Percentiles rank a stretch among this genome's conserved stretches.
These are phyloP conservation scores for Karalla daura DNA, from an alignment of 2,797 vertebrate species.

Conservation along the genomic window DNA sequence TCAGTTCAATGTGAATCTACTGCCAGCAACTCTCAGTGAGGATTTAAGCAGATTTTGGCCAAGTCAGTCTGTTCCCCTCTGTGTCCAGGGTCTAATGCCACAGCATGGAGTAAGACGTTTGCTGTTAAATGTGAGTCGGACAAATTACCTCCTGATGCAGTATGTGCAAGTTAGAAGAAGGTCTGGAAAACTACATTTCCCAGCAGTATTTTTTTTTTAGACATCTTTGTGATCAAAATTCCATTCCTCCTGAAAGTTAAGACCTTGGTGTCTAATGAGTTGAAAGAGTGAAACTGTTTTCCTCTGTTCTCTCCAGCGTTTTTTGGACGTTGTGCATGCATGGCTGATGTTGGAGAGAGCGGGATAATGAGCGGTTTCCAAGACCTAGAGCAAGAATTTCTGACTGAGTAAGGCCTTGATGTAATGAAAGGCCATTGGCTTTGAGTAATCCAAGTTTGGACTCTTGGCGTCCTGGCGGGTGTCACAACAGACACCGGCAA, in stretches of 20 bases:
- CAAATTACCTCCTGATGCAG: not conserved
- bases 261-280: conserved; percentile 40
- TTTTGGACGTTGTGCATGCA: conserved; percentile 33
- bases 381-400: conserved; percentile 58
- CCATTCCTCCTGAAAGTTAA: conserved; percentile 1
- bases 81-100: not conserved
- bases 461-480: conserved; percentile 52
- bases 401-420: conserved; percentile 55
- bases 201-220: conserved; percentile 16
- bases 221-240: conserved; percentile 18
- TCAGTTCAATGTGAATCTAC: not conserved
- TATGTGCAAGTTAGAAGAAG: conserved; percentile 19
- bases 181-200: conserved; percentile 14
- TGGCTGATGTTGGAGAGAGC: conserved; percentile 29
- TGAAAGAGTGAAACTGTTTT: conserved; percentile 39
- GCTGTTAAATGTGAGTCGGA: conserved; percentile 4
- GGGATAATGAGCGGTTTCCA: conserved; percentile 68
- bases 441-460: conserved; percentile 69
- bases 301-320: conserved; percentile 16
- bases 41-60: not conserved
- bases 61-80: not conserved
- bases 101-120: not conserved
- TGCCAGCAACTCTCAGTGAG: not conserved
- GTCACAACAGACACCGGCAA: conserved; percentile 45
- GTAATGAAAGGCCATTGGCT: conserved; percentile 70